Evolutionary conservation across 2,888 invertebrate species (phyloP).

Genomic region (Gryllus longicercus): DNA sequence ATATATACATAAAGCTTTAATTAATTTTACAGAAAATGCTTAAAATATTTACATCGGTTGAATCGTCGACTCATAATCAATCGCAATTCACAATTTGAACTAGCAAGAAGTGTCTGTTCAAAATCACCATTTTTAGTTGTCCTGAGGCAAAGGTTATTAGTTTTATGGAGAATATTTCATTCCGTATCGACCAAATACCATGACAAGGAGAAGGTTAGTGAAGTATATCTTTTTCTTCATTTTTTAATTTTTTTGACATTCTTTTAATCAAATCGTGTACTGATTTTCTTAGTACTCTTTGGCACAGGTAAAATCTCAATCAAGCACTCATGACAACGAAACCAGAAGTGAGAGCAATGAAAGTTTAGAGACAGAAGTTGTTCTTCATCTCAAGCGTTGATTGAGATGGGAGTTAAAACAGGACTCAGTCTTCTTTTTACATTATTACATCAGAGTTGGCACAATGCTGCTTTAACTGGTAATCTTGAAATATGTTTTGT

Average conservation of each 20-base stretch:
- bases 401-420: constrained; percentile 61
- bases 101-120: constrained; percentile 55
- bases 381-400: constrained; percentile 53
- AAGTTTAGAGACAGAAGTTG: constrained; percentile 33
- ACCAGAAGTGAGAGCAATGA: constrained; percentile 19
- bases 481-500: background rate
- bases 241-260: background rate
- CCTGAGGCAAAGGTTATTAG: constrained; percentile 54
- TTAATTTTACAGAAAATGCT: too few species aligned
- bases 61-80: too few species aligned
- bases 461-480: constrained; percentile 46
- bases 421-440: constrained; percentile 58
- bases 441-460: constrained; percentile 59
- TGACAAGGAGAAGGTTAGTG: constrained; percentile 47
- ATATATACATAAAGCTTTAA: too few species aligned
- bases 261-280: background rate
- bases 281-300: background rate
- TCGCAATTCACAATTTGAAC: constrained; percentile 53
- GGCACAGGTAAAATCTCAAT: background rate
- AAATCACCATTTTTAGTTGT: constrained; percentile 57
- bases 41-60: too few species aligned
- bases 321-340: background rate
- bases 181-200: constrained; percentile 56
- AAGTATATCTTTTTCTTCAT: background rate
- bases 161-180: constrained; percentile 57